These are phyloP conservation scores for Chaitophorus viminalis DNA, from an alignment of 2,888 invertebrate species.

Conservation along the genomic window DNA sequence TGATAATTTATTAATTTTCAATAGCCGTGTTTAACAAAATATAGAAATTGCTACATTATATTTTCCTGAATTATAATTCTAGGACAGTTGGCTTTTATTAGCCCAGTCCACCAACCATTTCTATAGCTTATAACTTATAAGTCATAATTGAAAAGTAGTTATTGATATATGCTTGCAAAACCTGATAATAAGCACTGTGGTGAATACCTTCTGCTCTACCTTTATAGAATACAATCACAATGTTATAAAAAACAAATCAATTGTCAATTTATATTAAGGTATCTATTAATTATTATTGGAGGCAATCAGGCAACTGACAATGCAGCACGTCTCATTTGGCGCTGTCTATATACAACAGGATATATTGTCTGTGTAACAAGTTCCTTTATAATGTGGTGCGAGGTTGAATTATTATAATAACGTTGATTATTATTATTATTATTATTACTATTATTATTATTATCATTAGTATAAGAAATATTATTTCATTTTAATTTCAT, in stretches of 20 bases:
- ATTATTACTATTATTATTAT: background rate
- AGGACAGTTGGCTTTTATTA: too few relatives aligned
- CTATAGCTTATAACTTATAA: too few relatives aligned
- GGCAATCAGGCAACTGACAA: constrained; percentile 27
- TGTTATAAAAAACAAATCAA: background rate
- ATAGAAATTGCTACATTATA: too few relatives aligned
- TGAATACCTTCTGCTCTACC: background rate
- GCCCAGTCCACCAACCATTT: too few relatives aligned
- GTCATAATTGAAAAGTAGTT: background rate
- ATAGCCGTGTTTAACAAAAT: too few relatives aligned
- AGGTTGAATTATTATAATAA: constrained; percentile 19
- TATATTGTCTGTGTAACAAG: constrained; percentile 7
- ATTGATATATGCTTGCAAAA: constrained; percentile 1
- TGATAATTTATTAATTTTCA: too few relatives aligned
- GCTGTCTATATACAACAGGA: background rate
- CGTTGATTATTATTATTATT: constrained; percentile 16
- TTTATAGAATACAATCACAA: background rate
- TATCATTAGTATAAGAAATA: background rate
- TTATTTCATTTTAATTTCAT: constrained; percentile 25
- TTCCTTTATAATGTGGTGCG: constrained; percentile 27
- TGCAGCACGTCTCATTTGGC: constrained; percentile 35
- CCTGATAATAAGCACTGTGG: background rate
- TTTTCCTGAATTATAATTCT: too few relatives aligned
- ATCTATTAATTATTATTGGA: background rate
- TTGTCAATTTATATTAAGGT: background rate